Evolutionary conservation across 1,140 invertebrate genomes (phyloP), one percentile per base, ranked within the genome.

Genomic region (Phymastichus coffea): DNA sequence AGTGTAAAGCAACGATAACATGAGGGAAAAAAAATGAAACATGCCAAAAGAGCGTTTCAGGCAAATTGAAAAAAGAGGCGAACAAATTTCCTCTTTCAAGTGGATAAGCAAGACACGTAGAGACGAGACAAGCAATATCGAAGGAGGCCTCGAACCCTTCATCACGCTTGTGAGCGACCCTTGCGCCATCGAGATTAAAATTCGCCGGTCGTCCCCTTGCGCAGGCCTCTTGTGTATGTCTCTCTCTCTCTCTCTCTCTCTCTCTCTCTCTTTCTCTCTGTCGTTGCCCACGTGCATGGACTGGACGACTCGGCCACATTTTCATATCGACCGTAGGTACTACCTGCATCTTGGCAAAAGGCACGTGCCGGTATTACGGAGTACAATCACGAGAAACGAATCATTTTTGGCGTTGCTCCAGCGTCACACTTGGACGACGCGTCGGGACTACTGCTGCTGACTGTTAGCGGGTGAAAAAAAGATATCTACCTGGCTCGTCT

Each of bases 381-480:
- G 51, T 54, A 60, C 58, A 60, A 60, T 60, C 58, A 60, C 58
- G 58, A 54, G 51, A 60, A 54, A 44, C 58, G 58, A 60, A 60
- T 60, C 49, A 60, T 60, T 60, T 60, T 60, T 60, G 58, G 58
- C 49, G 23, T 19, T 40, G 47, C 51, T 60, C 58, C 58, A 60
- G 35, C 17, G 14, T 41, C 46, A 14, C 12, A 33, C 28, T 7
- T 33, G 28, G 6, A 6, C 28, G 28, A 33, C 28, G 6, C 12
- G 28, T 33, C 28, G n/a, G n/a, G n/a, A n/a, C n/a, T n/a, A n/a
- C n/a, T n/a, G n/a, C n/a, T n/a, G n/a, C n/a, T n/a, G n/a, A n/a
- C n/a, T n/a, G n/a, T n/a, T n/a, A n/a, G n/a, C n/a, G n/a, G n/a
- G n/a, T n/a, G n/a, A n/a, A n/a, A n/a, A n/a, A n/a, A n/a, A n/a